phyloP scores from a whole-genome alignment of 2,888 invertebrate genomes.

The Macrosiphum euphorbiae region DNA sequence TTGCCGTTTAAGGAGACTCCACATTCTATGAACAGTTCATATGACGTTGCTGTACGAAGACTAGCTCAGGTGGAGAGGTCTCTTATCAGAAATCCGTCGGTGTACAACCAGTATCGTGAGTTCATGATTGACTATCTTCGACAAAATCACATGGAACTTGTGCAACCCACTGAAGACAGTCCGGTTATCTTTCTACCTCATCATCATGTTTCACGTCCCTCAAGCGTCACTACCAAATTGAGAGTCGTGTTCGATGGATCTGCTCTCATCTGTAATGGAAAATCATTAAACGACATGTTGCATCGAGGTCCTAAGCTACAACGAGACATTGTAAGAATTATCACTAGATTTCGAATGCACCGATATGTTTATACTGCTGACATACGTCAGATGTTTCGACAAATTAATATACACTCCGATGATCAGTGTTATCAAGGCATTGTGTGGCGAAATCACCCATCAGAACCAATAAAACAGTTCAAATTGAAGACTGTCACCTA shows the following conservation, averaged over 20 bases:
- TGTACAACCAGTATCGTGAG: background rate
- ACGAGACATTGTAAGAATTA: background rate
- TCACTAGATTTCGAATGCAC: constrained; percentile 18
- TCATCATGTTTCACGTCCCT: constrained; percentile 48
- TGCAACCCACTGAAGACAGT: background rate
- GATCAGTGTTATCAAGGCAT: no score
- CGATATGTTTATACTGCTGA: constrained; percentile 33
- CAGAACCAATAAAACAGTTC: no score
- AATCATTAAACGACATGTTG: constrained; percentile 46
- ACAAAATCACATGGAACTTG: background rate
- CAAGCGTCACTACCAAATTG: constrained; percentile 33
- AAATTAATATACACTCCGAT: no score
- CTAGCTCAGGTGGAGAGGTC: background rate
- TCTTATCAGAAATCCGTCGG: background rate
- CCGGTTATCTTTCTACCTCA: background rate
- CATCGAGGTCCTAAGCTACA: constrained; percentile 38
- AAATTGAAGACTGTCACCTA: constrained; percentile 61
- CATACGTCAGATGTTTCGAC: no score
- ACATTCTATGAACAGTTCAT: background rate
- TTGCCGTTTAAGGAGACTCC: constrained; percentile 23
- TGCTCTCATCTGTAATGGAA: background rate
- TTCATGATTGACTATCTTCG: constrained; percentile 5
- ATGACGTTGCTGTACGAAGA: background rate
- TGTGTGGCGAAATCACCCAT: no score
- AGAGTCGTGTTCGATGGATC: constrained; percentile 48